Percentiles rank a stretch among this genome's conserved stretches.
Conservation (phyloP, 2,113 vertebrate genomes). For the Heloderma charlesbogerti region DNA sequence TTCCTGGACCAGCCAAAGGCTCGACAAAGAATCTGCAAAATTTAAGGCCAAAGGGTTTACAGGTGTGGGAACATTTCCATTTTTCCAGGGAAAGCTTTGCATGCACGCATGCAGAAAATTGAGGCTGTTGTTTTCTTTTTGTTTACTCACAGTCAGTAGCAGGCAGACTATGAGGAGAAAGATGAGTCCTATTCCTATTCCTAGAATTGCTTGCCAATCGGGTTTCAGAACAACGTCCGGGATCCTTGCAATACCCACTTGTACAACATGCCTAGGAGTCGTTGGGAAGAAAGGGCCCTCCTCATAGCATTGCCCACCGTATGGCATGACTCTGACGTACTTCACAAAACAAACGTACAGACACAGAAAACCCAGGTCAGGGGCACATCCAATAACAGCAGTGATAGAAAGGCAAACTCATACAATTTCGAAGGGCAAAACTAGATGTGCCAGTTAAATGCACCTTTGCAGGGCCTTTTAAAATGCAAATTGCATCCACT, state of each 20-base stretch:
- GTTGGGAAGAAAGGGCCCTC: constrained; percentile 85
- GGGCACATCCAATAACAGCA: neutral
- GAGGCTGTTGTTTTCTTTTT: accelerated
- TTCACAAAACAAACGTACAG: constrained; percentile 47
- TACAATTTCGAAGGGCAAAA: neutral
- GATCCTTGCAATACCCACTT: constrained; percentile 81
- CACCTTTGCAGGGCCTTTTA: neutral
- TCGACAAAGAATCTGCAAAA: constrained; percentile 81
- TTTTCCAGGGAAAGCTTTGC: neutral
- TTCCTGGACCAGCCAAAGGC: constrained; percentile 80
- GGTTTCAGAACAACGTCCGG: constrained; percentile 76
- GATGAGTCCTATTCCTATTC: constrained; percentile 74
- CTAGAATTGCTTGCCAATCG: constrained; percentile 81
- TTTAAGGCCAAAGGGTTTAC: neutral
- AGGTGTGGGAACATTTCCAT: neutral
- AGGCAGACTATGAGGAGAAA: constrained; percentile 78
- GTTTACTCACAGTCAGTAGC: constrained; percentile 77
- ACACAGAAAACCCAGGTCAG: neutral
- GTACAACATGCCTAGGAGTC: constrained; percentile 78
- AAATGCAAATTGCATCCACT: too few species aligned
- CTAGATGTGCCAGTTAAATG: neutral
- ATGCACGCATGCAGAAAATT: neutral
- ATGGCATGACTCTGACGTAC: constrained; percentile 85
- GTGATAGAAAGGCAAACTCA: neutral
- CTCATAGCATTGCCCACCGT: constrained; percentile 84